These are phyloP conservation scores for Danio tinwini DNA, from an alignment of 2,797 vertebrate genomes.

Conservation along the genomic window DNA sequence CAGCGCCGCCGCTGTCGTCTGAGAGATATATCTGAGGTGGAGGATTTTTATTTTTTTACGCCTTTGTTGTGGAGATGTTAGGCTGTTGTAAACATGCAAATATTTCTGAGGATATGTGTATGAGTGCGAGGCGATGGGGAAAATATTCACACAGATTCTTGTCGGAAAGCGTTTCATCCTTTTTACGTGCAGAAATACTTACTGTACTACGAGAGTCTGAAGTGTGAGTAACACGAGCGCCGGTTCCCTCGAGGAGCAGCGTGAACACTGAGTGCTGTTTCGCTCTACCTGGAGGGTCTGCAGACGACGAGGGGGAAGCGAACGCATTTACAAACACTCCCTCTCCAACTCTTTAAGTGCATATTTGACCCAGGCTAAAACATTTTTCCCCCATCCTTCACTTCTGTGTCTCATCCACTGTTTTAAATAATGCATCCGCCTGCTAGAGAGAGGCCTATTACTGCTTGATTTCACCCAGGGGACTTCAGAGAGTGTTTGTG, in stretches of 20 bases:
- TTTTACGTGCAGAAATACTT: slow-evolving; percentile 4
- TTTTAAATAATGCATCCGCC: slow-evolving; percentile 62
- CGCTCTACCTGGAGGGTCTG: slow-evolving; percentile 25
- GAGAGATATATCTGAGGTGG: slow-evolving; percentile 29
- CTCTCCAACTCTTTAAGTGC: slow-evolving; percentile 47
- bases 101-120: slow-evolving; percentile 23
- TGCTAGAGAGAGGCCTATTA: slow-evolving; percentile 51
- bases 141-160: slow-evolving; percentile 20
- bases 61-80: slow-evolving; percentile 48
- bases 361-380: slow-evolving; percentile 50
- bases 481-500: slow-evolving; percentile 40
- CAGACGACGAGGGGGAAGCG: background rate
- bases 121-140: slow-evolving; percentile 1
- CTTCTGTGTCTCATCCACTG: slow-evolving; percentile 44
- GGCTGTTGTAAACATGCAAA: slow-evolving; percentile 44
- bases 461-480: slow-evolving; percentile 52
- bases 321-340: slow-evolving; percentile 35
- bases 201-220: slow-evolving; percentile 42
- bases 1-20: slow-evolving; percentile 8
- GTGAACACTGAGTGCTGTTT: background rate
- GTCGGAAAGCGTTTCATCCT: slow-evolving; percentile 25
- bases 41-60: slow-evolving; percentile 14
- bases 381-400: slow-evolving; percentile 28
- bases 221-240: slow-evolving; percentile 21
- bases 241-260: slow-evolving; percentile 14